Percentiles rank a stretch among this genome's conserved stretches.
Evolutionary conservation across 2,888 invertebrate species (phyloP).

Genomic region (Synanthedon andrenaeformis): DNA sequence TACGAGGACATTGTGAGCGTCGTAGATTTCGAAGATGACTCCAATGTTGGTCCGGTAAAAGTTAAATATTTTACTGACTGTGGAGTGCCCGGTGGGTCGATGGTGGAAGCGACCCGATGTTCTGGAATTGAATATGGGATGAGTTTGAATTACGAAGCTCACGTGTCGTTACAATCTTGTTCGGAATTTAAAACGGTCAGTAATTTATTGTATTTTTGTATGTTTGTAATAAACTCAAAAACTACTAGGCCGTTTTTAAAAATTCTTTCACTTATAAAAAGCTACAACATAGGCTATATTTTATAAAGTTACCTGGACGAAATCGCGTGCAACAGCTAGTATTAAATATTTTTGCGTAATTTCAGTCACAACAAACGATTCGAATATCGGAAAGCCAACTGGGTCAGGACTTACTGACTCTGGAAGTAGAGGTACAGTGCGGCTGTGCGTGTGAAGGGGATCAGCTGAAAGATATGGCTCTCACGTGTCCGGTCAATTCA

Average conservation of each 20-base stretch:
- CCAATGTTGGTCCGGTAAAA: constrained; percentile 71
- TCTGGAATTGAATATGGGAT: constrained; percentile 72
- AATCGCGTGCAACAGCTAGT: too few relatives aligned
- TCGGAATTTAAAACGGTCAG: constrained; percentile 59
- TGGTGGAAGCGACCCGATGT: constrained; percentile 68
- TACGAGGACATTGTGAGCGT: constrained; percentile 81
- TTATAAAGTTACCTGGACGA: too few relatives aligned
- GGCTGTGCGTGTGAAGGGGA: constrained; percentile 75
- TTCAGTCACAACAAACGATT: constrained; percentile 56
- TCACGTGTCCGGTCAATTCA: constrained; percentile 61
- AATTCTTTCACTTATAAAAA: too few relatives aligned
- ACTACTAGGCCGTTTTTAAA: too few relatives aligned
- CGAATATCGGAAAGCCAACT: constrained; percentile 83
- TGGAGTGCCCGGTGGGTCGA: constrained; percentile 56
- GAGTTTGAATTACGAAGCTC: constrained; percentile 74
- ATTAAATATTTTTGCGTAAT: constrained; percentile 1
- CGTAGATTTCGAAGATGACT: constrained; percentile 70
- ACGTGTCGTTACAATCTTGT: constrained; percentile 70
- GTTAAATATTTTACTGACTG: constrained; percentile 81
- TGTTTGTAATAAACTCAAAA: too few relatives aligned
- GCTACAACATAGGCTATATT: too few relatives aligned
- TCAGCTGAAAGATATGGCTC: constrained; percentile 26
- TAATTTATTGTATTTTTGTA: constrained; percentile 3
- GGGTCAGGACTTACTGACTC: constrained; percentile 74
- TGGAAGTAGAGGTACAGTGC: constrained; percentile 81